A percentile compares a stretch with the other conserved stretches of the same genome.
phyloP scores from a whole-genome alignment of 2,113 vertebrate genomes.

The Siniperca chuatsi region DNA sequence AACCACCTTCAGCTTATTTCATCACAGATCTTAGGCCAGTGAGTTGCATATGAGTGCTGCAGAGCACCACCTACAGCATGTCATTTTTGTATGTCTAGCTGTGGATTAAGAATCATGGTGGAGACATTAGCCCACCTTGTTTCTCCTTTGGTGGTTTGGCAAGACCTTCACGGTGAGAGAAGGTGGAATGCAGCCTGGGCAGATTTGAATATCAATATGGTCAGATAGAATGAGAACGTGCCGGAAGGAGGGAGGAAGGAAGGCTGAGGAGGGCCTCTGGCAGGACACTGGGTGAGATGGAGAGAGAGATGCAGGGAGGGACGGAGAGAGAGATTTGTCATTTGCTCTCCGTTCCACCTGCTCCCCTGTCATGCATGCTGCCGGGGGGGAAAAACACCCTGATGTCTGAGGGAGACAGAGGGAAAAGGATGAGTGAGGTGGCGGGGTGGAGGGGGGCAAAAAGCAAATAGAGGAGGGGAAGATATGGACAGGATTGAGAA shows the following conservation, averaged over 20 bases:
- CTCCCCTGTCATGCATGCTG: constrained; percentile 78
- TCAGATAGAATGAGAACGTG: constrained; percentile 69
- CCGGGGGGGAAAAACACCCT: constrained; percentile 65
- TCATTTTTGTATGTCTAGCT: constrained; percentile 30
- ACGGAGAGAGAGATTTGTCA: constrained; percentile 77
- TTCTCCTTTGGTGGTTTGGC: constrained; percentile 34
- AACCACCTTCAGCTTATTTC: constrained; percentile 13
- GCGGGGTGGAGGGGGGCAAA: constrained; percentile 2
- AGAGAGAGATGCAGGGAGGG: constrained; percentile 13
- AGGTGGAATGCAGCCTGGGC: constrained; percentile 59
- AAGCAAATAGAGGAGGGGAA: constrained; percentile 43
- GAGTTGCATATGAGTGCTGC: constrained; percentile 7
- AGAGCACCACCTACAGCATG: constrained; percentile 11
- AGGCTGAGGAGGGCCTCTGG: constrained; percentile 57
- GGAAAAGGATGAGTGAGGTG: constrained; percentile 59
- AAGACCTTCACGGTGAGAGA: constrained; percentile 60
- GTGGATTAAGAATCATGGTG: constrained; percentile 48
- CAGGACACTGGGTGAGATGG: constrained; percentile 60
- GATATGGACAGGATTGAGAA: constrained; percentile 58
- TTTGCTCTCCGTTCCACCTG: constrained; percentile 81
- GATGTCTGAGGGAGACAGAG: constrained; percentile 70
- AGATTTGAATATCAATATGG: constrained; percentile 85
- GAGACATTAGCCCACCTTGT: constrained; percentile 28
- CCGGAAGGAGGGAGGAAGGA: constrained; percentile 53
- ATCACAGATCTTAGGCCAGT: constrained; percentile 12